Evolutionary conservation across 2,888 invertebrate genomes (phyloP).

Genomic region (Sarcophaga variegata): DNA sequence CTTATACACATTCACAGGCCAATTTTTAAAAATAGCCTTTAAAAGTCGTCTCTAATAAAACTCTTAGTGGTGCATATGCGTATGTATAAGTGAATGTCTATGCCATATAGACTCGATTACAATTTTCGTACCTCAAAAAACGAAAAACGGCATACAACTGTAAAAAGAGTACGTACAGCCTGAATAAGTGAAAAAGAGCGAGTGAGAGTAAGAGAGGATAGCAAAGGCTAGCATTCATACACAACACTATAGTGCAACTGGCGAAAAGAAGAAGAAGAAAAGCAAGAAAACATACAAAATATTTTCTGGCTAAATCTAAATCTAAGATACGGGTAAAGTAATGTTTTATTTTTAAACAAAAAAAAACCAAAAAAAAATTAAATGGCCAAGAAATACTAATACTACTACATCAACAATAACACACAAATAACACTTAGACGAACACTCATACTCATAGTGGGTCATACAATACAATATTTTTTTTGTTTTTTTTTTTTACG

Average conservation of each 20-base stretch:
- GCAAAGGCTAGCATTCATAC: no score
- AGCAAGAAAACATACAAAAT: not conserved
- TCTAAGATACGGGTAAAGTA: conserved; percentile 62
- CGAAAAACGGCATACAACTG: not conserved
- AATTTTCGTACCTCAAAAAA: not conserved
- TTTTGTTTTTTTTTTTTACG: not conserved
- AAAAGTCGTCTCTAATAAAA: conserved; percentile 42
- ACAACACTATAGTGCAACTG: not conserved
- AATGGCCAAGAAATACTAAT: no score
- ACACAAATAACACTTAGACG: no score
- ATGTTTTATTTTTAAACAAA: conserved; percentile 15
- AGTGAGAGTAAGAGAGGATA: not conserved
- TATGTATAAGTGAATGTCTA: conserved; percentile 38
- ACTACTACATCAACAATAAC: no score
- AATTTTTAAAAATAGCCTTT: conserved; percentile 58
- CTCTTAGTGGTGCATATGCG: conserved; percentile 11
- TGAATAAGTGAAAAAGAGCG: conserved; percentile 2
- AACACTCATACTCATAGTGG: not conserved
- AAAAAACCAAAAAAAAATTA: no score
- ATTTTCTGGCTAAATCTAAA: conserved; percentile 50
- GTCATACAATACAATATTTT: not conserved
- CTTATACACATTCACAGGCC: not conserved
- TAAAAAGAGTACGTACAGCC: conserved; percentile 32
- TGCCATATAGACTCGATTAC: conserved; percentile 32
- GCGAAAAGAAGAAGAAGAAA: not conserved